A percentile compares a stretch with the other conserved stretches of the same genome.
These are phyloP conservation scores for Drosophila santomea DNA, from an alignment of 1,140 invertebrate genomes.

Conservation along the genomic window DNA sequence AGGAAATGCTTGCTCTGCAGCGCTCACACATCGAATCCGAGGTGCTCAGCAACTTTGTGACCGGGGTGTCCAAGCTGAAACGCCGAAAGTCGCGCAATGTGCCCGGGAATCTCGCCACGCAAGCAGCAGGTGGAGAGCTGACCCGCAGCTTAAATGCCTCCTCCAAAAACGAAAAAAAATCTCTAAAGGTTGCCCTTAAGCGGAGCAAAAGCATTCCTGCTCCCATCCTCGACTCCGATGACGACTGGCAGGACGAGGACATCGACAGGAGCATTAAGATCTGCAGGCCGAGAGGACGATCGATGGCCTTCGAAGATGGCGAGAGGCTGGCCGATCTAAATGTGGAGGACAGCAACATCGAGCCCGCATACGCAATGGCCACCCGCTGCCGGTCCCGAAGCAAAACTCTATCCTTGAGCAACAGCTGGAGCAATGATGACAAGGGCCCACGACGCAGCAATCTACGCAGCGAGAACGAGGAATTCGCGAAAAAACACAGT, in stretches of 20 bases:
- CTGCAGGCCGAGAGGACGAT: slow-evolving; percentile 27
- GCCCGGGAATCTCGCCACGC: slow-evolving; percentile 14
- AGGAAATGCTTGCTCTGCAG: slow-evolving; percentile 67
- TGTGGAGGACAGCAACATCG: slow-evolving; percentile 43
- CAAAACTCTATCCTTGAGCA: slow-evolving; percentile 54
- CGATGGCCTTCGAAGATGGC: slow-evolving; percentile 29
- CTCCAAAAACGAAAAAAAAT: not conserved
- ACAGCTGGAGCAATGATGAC: slow-evolving; percentile 52
- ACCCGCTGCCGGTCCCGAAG: slow-evolving; percentile 43
- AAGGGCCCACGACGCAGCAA: slow-evolving; percentile 47
- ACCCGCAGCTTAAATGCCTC: slow-evolving; percentile 32
- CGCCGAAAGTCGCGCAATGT: slow-evolving; percentile 55
- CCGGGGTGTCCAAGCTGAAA: slow-evolving; percentile 54
- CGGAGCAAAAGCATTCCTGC: slow-evolving; percentile 64
- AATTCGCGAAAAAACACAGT: slow-evolving; percentile 87
- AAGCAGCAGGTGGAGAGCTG: not conserved
- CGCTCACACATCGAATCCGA: slow-evolving; percentile 75
- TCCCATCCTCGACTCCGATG: slow-evolving; percentile 39
- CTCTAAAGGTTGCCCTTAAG: slow-evolving; percentile 19
- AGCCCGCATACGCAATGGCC: not conserved
- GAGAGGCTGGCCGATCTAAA: slow-evolving; percentile 14
- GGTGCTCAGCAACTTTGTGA: slow-evolving; percentile 72
- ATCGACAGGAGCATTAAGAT: not conserved
- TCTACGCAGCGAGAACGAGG: slow-evolving; percentile 87
- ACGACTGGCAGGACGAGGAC: slow-evolving; percentile 38